These are phyloP conservation scores for Clarias pachynema DNA, from an alignment of 2,797 vertebrate genomes.

Conservation along the genomic window DNA sequence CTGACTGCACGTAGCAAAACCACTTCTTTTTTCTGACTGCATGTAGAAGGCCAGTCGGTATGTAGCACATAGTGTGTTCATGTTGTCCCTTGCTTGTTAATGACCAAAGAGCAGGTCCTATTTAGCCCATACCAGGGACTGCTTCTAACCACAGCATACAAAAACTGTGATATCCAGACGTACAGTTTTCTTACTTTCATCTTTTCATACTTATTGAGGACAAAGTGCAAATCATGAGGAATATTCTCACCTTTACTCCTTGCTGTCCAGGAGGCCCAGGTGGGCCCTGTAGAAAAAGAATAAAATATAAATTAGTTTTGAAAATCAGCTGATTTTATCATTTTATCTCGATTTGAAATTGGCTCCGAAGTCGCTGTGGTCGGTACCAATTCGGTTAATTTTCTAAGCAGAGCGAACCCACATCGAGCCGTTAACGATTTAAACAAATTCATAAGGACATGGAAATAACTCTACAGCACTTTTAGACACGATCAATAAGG, in stretches of 20 bases:
- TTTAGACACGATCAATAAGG: too few species aligned
- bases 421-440: too few species aligned
- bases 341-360: too few species aligned
- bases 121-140: neutral
- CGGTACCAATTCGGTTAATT: too few species aligned
- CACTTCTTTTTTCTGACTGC: too few species aligned
- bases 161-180: neutral
- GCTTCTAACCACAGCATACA: neutral
- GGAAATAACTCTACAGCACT: too few species aligned
- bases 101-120: neutral
- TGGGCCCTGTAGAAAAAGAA: constrained; percentile 57
- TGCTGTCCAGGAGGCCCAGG: constrained; percentile 80
- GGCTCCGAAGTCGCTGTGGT: too few species aligned
- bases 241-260: constrained; percentile 80
- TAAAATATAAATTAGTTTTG: constrained; percentile 12
- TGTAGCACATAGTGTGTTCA: neutral
- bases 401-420: too few species aligned
- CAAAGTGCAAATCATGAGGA: neutral
- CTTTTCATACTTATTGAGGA: neutral
- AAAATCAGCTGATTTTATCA: neutral
- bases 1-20: neutral
- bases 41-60: neutral
- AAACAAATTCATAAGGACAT: too few species aligned
- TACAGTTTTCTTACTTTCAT: neutral
- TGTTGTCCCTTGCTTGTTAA: neutral